Conservation (phyloP, 2,797 vertebrate species). For the Sternotherus odoratus region DNA sequence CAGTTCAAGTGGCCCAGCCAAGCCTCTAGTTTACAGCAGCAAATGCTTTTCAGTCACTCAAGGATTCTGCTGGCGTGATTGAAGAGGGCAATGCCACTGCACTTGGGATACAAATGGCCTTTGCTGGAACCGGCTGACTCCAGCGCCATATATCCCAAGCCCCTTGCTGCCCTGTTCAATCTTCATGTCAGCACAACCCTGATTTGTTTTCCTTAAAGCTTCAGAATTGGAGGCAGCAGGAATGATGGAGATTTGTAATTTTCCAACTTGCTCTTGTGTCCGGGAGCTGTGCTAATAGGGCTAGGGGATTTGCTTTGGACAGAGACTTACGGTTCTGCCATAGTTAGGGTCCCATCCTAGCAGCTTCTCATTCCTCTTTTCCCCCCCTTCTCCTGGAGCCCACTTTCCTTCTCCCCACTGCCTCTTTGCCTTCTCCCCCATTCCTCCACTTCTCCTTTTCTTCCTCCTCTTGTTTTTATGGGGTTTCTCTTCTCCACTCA, state of each 20-base stretch:
- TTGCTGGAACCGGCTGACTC: conserved; percentile 2
- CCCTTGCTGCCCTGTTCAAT: background rate
- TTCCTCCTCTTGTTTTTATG: background rate
- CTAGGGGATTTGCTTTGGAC: background rate
- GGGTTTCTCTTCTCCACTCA: background rate
- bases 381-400: background rate
- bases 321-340: background rate
- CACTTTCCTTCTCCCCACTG: background rate
- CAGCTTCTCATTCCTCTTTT: background rate
- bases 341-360: background rate
- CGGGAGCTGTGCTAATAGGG: background rate
- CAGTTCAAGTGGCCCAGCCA: background rate
- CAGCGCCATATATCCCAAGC: background rate
- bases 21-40: background rate
- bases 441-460: background rate
- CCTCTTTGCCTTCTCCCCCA: background rate
- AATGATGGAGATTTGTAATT: background rate
- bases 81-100: background rate
- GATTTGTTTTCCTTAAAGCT: background rate
- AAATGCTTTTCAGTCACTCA: conserved; percentile 48
- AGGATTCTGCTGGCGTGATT: conserved; percentile 50
- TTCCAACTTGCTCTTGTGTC: background rate
- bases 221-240: background rate
- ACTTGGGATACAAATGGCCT: background rate
- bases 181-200: background rate